Conservation (phyloP, 2,888 invertebrate species). For the Sisyra terminalis region DNA sequence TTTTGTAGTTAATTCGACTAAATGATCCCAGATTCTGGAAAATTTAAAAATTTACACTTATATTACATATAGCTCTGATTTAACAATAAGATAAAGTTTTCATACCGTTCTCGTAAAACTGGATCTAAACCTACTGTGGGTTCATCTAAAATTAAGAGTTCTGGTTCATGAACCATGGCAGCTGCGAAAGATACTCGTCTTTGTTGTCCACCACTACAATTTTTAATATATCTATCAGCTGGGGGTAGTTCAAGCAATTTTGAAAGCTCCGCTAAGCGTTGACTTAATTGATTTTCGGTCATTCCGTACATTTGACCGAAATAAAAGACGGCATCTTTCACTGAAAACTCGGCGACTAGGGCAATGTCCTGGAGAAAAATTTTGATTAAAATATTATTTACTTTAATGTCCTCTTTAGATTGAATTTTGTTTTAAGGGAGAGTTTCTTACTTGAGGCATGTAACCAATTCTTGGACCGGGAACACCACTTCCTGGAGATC, state of each 20-base stretch:
- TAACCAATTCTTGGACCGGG: constrained; percentile 65
- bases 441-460: constrained; percentile 60
- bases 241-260: constrained; percentile 63
- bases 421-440: no score
- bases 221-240: constrained; percentile 43
- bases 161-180: constrained; percentile 75
- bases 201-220: constrained; percentile 80
- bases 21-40: constrained; percentile 74
- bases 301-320: constrained; percentile 78
- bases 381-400: not conserved
- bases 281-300: constrained; percentile 40
- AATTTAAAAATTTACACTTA: no score
- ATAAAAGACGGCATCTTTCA: constrained; percentile 68
- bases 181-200: constrained; percentile 78
- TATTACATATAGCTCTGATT: constrained; percentile 11
- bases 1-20: constrained; percentile 51
- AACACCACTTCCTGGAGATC: constrained; percentile 40
- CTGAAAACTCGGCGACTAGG: constrained; percentile 60
- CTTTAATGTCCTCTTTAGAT: no score
- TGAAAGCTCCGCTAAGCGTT: constrained; percentile 48
- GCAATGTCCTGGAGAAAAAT: constrained; percentile 49
- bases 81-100: not conserved
- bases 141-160: constrained; percentile 78
- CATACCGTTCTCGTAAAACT: constrained; percentile 36
- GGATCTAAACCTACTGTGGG: constrained; percentile 93